phyloP scores from a whole-genome alignment of 2,113 vertebrate species.

The Pycnonotus jocosus region DNA sequence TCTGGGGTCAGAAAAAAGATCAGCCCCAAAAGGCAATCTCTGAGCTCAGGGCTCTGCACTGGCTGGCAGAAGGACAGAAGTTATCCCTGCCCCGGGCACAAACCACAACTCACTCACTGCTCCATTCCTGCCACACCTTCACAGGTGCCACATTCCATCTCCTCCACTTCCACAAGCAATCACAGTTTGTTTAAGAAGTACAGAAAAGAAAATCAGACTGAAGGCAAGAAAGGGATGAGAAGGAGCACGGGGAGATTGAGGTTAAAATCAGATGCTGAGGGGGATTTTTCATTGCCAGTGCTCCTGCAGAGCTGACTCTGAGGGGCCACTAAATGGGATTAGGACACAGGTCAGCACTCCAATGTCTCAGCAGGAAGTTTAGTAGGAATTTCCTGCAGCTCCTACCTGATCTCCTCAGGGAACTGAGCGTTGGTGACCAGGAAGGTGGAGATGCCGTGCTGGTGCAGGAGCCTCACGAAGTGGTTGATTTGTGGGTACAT shows the following conservation, averaged over 20 bases:
- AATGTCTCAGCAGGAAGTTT: not conserved
- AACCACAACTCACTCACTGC: rapidly evolving
- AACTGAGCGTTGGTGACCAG: conserved; percentile 96
- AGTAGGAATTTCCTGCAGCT: not conserved
- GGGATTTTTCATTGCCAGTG: not conserved
- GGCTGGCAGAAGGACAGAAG: not conserved
- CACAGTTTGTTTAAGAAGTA: not conserved
- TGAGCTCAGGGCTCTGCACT: not conserved
- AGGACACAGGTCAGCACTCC: not conserved
- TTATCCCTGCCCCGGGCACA: not conserved
- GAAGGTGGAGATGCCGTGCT: conserved; percentile 85
- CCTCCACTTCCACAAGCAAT: not conserved
- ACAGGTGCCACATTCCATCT: not conserved
- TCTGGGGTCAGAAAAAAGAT: not conserved
- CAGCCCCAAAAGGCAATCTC: not conserved
- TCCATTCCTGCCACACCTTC: not conserved
- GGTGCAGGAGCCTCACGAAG: conserved; percentile 85
- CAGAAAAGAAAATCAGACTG: not conserved
- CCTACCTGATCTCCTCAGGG: conserved; percentile 89
- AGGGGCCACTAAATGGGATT: rapidly evolving
- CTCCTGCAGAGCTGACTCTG: not conserved
- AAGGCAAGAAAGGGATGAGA: not conserved
- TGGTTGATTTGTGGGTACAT: conserved; percentile 94
- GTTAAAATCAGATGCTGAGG: not conserved
- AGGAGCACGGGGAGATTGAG: not conserved